Conservation (phyloP, 1,140 invertebrate genomes). For the Drosophila kurseongensis region DNA sequence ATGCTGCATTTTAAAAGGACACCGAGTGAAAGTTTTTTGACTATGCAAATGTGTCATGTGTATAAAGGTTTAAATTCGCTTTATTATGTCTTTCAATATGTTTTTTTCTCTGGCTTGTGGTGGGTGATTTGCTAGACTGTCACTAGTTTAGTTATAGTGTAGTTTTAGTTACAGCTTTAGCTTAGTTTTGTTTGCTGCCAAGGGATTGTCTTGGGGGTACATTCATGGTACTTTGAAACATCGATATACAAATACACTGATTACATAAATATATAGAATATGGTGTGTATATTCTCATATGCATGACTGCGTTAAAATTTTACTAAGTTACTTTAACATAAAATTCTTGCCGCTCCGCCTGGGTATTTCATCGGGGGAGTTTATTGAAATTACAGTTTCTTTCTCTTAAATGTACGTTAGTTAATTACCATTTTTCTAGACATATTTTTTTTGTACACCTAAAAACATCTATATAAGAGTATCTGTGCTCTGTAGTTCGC, state of each 20-base stretch:
- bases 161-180: constrained; percentile 46
- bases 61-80: constrained; percentile 69
- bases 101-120: constrained; percentile 31
- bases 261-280: constrained; percentile 72
- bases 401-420: constrained; percentile 55
- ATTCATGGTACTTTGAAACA: constrained; percentile 63
- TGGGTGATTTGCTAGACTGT: constrained; percentile 47
- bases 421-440: constrained; percentile 71
- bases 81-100: constrained; percentile 29
- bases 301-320: constrained; percentile 51
- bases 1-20: constrained; percentile 63
- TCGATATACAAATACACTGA: constrained; percentile 75
- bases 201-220: constrained; percentile 78
- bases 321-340: constrained; percentile 68
- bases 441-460: constrained; percentile 66
- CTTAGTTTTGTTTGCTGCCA: constrained; percentile 61
- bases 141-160: constrained; percentile 33
- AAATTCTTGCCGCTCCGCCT: constrained; percentile 51
- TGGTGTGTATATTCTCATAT: constrained; percentile 16
- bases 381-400: constrained; percentile 85
- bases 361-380: constrained; percentile 30
- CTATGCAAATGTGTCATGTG: constrained; percentile 66
- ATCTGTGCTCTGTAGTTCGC: constrained; percentile 45
- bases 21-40: constrained; percentile 75
- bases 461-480: constrained; percentile 69